Evolutionary conservation across 2,888 invertebrate species (phyloP).

Genomic region (Platerodrilus igneus): DNA sequence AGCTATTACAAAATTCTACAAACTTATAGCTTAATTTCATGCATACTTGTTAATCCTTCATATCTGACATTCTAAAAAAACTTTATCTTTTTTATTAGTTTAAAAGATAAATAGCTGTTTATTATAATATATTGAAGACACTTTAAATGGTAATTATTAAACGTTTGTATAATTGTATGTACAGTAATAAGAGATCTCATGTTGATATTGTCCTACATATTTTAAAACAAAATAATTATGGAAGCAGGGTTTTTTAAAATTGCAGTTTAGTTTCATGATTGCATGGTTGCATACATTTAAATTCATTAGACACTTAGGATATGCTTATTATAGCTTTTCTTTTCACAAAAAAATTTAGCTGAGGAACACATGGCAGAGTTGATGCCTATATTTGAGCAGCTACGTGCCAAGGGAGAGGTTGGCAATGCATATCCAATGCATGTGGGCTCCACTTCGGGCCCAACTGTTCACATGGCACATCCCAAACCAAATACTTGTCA

Average conservation of each 20-base stretch:
- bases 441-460: constrained; percentile 68
- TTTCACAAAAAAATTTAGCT: constrained; percentile 52
- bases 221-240: no score
- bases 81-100: no score
- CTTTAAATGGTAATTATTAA: no score
- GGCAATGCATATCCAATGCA: constrained; percentile 88
- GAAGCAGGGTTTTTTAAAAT: constrained; percentile 21
- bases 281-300: constrained; percentile 9
- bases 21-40: no score
- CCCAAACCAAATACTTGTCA: constrained; percentile 61
- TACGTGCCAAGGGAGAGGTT: constrained; percentile 85
- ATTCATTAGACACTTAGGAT: constrained; percentile 17
- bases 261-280: constrained; percentile 6
- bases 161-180: no score
- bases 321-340: constrained; percentile 14
- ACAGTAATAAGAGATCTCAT: no score
- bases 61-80: no score
- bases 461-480: constrained; percentile 58
- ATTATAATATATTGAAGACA: no score
- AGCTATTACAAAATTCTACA: no score
- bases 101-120: no score
- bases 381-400: constrained; percentile 93
- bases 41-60: no score
- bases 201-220: no score
- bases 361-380: constrained; percentile 93